Base-by-base conservation (phyloP, 2,888 invertebrate genomes). In the Oscheius onirici region DNA sequence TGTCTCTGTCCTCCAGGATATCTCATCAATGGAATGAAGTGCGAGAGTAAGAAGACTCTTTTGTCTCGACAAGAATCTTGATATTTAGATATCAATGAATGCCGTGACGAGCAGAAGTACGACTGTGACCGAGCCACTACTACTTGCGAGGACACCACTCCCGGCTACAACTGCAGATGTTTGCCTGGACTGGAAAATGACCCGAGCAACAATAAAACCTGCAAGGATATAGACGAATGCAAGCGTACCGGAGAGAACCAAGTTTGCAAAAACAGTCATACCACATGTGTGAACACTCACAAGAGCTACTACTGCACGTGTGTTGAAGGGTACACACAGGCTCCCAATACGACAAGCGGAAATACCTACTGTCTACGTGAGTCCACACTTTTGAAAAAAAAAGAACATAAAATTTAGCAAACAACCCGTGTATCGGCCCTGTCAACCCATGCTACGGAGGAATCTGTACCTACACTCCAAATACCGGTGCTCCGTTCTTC, bases 291-390 rank as follows among this genome's bases (percentile, higher is more conserved):
- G 77, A 95, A 94, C 88, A 91, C 92, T 0, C 68, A 80, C 41
- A 86, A 86, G n/a, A 91, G 93, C 80, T 94, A 92, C 84, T 92
- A 92, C 86, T 95, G 95, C 87, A 58, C 58, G 20, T 86, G 86
- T 61, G 69, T 75, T 8, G 74, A 71, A 17, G 84, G 84, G n/a
- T 85, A 76, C 72, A 61, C 34, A 34, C 34, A 70, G 51, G 52
- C 46, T 28, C 51, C 63, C n/a, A 66, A 65, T 20, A 79, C 3
- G n/a, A 24, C 28, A 26, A 34, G 34, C 8, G 34, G 34, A 6
- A 8, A 44, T 22, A 41, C 61, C 13, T 24, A 61, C 24, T 61
- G 61, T 44, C 43, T 43, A 15, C 24, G 61, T 61, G 60, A 57
- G 60, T 65, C 17, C 20, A 46, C 13, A n/a, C 3, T 5, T 11